Evolutionary conservation across 1,140 invertebrate species (phyloP), one percentile per base, ranked within the genome.

Genomic region (Metaphire vulgaris): DNA sequence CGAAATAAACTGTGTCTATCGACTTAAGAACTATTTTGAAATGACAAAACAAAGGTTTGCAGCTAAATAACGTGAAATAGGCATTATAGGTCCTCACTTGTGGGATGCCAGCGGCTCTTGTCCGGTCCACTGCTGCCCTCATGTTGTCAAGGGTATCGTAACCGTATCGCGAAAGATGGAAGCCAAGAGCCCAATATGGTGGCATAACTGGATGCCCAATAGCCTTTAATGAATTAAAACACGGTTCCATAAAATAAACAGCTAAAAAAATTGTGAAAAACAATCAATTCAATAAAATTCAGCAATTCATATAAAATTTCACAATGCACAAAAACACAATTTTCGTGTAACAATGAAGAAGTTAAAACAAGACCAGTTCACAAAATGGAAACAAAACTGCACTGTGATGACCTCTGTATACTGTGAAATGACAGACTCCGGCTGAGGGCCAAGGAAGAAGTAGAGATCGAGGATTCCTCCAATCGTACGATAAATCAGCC

Each of bases 361-460:
- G n/a, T n/a, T n/a, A n/a, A n/a, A n/a, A n/a, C n/a, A 56, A 56
- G 41, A 56, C 21, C 41, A 56, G 41, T 56, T 21, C 41, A 21
- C 72, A 56, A 64, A 76, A 72, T 32, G 31, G n/a, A 69, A 14
- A 28, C 2, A 26, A 14, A 69, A 26, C 6, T 12, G 67, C 6
- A 69, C 26, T 28, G 30, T 30, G 32, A 72, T 31, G 33, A 79
- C 78, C 78, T 69, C 32, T 33, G 78, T 79, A 0, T 91, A 90
- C 83, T 92, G 92, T 83, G 93, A 91, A 71, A 86, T 83, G 1
- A 91, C 86, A n/a, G 93, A 91, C 69, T 92, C 89, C 0, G 93
- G 92, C 2, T 79, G 77, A 14, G 84, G 83, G 41, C 85, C 85
- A 16, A 83, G 69, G 66, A 86, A 85, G 15, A 86, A 72, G 77